These are phyloP conservation scores for Athrips mouffetella DNA, from an alignment of 2,888 invertebrate species.

Conservation along the genomic window DNA sequence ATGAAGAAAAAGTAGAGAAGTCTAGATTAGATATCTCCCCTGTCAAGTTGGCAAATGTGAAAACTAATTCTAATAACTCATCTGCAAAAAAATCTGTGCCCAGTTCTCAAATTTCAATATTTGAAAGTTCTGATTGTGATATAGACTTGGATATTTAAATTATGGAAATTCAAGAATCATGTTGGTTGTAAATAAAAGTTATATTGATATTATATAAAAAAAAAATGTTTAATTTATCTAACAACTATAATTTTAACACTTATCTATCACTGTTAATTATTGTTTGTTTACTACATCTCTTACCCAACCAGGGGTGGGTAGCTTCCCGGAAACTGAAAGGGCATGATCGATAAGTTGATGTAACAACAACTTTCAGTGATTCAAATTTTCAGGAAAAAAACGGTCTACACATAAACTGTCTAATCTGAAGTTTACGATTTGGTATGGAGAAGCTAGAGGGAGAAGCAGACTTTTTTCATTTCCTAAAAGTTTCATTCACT, in stretches of 20 bases:
- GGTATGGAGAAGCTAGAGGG: too few relatives aligned
- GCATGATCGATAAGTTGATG: too few relatives aligned
- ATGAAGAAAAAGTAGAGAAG: slow-evolving; percentile 38
- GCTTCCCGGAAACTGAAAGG: too few relatives aligned
- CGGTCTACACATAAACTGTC: too few relatives aligned
- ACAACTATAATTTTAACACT: neutral
- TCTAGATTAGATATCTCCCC: slow-evolving; percentile 23
- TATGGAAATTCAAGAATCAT: neutral
- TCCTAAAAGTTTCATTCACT: too few relatives aligned
- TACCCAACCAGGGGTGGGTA: too few relatives aligned
- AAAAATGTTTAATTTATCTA: slow-evolving; percentile 3
- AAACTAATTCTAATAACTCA: slow-evolving; percentile 26
- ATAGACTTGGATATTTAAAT: slow-evolving; percentile 67
- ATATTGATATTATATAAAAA: slow-evolving; percentile 8
- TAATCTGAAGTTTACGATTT: too few relatives aligned
- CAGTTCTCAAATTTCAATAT: slow-evolving; percentile 68
- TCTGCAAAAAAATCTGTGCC: slow-evolving; percentile 26
- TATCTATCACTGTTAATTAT: too few relatives aligned
- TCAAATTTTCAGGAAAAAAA: neutral
- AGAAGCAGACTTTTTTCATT: too few relatives aligned
- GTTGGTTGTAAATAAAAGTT: neutral
- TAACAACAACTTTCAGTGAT: too few relatives aligned
- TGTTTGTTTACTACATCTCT: too few relatives aligned
- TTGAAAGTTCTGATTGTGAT: slow-evolving; percentile 73
- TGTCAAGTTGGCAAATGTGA: slow-evolving; percentile 31